Evolutionary conservation across 2,888 invertebrate genomes (phyloP).

Genomic region (Lepidocyrtoides sp.): DNA sequence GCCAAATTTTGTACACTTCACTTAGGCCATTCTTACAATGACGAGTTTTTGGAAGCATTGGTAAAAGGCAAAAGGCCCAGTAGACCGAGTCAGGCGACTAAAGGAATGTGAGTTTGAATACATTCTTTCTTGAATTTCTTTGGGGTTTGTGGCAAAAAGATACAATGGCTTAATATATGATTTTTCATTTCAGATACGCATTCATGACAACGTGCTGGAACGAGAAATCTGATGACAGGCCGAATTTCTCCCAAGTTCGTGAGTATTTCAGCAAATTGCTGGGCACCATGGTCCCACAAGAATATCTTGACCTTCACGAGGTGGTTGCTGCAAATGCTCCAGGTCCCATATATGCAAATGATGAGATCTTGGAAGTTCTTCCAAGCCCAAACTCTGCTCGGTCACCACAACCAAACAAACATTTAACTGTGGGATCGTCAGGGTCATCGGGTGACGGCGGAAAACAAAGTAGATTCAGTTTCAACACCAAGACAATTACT

Average conservation of each 20-base stretch:
- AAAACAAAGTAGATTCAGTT: conserved; percentile 27
- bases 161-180: no score
- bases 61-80: conserved; percentile 60
- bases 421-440: no score
- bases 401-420: not conserved
- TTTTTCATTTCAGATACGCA: conserved; percentile 50
- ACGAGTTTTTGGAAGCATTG: conserved; percentile 71
- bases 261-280: conserved; percentile 28
- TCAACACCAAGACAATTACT: conserved; percentile 36
- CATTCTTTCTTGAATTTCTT: no score
- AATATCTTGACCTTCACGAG: conserved; percentile 39
- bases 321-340: not conserved
- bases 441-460: not conserved
- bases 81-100: conserved; percentile 60
- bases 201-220: conserved; percentile 72
- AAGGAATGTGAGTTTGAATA: conserved; percentile 49
- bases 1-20: no score
- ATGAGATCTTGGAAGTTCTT: no score
- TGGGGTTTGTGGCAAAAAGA: no score
- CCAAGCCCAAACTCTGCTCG: no score
- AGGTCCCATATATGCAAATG: no score
- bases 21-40: conserved; percentile 65
- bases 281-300: not conserved
- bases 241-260: conserved; percentile 58
- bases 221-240: conserved; percentile 35